Evolutionary conservation across 2,888 invertebrate species (phyloP).

Genomic region (Acleris sparsana): DNA sequence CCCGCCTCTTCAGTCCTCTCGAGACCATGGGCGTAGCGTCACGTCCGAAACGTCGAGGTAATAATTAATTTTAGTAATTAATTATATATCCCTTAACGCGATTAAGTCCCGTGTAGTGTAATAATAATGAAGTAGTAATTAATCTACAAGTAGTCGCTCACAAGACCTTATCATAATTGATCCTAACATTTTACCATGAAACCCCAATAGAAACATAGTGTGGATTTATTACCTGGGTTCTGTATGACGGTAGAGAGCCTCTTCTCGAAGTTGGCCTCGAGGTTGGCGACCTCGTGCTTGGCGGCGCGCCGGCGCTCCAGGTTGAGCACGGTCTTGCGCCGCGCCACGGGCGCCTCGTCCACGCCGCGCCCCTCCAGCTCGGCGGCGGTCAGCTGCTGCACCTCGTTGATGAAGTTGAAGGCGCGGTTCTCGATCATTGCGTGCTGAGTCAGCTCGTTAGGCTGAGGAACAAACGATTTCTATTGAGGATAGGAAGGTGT

Average conservation of each 20-base stretch:
- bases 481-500: too few relatives aligned
- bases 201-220: neutral
- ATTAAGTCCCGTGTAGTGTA: too few relatives aligned
- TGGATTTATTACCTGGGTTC: slow-evolving; percentile 73
- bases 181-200: too few relatives aligned
- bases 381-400: slow-evolving; percentile 92
- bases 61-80: too few relatives aligned
- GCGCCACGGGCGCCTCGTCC: slow-evolving; percentile 90
- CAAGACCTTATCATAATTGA: too few relatives aligned
- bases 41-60: too few relatives aligned
- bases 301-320: slow-evolving; percentile 92
- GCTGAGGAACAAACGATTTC: slow-evolving; percentile 62
- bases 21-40: too few relatives aligned
- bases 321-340: slow-evolving; percentile 93
- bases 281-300: slow-evolving; percentile 92
- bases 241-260: slow-evolving; percentile 90
- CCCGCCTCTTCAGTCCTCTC: too few relatives aligned
- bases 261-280: slow-evolving; percentile 97
- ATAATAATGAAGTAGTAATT: too few relatives aligned
- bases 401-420: slow-evolving; percentile 93
- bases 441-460: slow-evolving; percentile 92
- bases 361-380: slow-evolving; percentile 88
- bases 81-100: too few relatives aligned
- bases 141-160: too few relatives aligned
- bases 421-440: slow-evolving; percentile 94